A percentile compares a stretch with the other conserved stretches of the same genome.
These are phyloP conservation scores for Diaperis boleti DNA, from an alignment of 2,888 invertebrate species.

Conservation along the genomic window DNA sequence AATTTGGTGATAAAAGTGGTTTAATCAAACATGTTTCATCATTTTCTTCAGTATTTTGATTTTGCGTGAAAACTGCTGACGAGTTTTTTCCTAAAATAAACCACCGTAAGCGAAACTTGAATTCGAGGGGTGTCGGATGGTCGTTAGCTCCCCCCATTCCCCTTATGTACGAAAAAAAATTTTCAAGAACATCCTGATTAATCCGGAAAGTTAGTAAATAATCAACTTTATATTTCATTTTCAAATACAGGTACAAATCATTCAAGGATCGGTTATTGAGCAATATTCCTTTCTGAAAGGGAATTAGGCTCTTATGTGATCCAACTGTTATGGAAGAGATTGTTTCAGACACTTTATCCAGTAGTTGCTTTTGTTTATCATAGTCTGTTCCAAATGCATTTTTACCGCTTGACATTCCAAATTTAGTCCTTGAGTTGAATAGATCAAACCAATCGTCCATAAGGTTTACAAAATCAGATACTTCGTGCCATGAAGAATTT, in stretches of 20 bases:
- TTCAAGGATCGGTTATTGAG: conserved; percentile 35
- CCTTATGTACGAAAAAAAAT: conserved; percentile 53
- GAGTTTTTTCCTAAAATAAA: conserved; percentile 53
- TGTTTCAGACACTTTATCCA: not conserved
- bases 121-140: conserved; percentile 49
- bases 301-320: conserved; percentile 43
- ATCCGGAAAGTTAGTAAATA: conserved; percentile 48
- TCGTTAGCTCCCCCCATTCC: conserved; percentile 52
- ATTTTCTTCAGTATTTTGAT: conserved; percentile 29
- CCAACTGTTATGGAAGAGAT: conserved; percentile 19
- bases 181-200: conserved; percentile 50
- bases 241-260: conserved; percentile 40
- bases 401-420: not conserved
- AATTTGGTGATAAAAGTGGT: too few relatives aligned
- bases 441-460: conserved; percentile 43
- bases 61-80: conserved; percentile 45
- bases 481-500: not conserved
- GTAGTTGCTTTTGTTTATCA: not conserved
- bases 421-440: conserved; percentile 27
- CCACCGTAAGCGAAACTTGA: conserved; percentile 49
- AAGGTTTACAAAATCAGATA: conserved; percentile 3
- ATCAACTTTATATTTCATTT: conserved; percentile 45
- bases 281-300: conserved; percentile 47
- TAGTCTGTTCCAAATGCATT: conserved; percentile 7
- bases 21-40: conserved; percentile 5